phyloP scores from a whole-genome alignment of 1,140 invertebrate genomes.

The Conopomorpha cramerella region DNA sequence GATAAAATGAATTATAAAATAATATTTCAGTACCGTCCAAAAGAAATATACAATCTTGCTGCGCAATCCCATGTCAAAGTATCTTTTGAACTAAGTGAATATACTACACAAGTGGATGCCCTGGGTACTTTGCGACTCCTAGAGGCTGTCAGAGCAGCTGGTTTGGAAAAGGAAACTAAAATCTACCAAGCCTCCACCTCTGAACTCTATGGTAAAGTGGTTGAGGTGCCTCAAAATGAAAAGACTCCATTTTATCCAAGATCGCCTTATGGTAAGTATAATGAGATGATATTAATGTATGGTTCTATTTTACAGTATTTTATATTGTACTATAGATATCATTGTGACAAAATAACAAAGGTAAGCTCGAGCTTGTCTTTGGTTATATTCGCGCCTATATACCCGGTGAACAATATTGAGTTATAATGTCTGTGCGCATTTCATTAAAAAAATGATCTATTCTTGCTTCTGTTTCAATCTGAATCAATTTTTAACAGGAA shows the following conservation, averaged over 20 bases:
- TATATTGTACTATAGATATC: too few species aligned
- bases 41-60: constrained; percentile 98
- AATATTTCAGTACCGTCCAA: constrained; percentile 79
- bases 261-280: constrained; percentile 93
- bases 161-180: constrained; percentile 80
- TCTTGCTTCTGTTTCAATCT: too few species aligned
- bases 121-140: constrained; percentile 94
- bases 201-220: constrained; percentile 97
- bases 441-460: too few species aligned
- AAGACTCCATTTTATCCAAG: constrained; percentile 98
- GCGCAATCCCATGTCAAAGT: constrained; percentile 99
- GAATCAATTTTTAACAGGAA: too few species aligned
- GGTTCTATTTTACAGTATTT: too few species aligned
- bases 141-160: constrained; percentile 94
- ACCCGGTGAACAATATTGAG: too few species aligned
- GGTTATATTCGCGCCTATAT: too few species aligned
- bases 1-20: too few species aligned
- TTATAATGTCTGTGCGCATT: too few species aligned
- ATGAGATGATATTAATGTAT: not conserved
- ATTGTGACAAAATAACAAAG: too few species aligned
- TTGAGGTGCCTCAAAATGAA: constrained; percentile 95
- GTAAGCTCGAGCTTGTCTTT: too few species aligned
- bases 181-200: constrained; percentile 99
- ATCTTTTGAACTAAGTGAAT: constrained; percentile 95
- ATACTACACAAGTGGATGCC: constrained; percentile 96